phyloP scores from a whole-genome alignment of 2,797 vertebrate genomes.

The Hemibagrus guttatus region DNA sequence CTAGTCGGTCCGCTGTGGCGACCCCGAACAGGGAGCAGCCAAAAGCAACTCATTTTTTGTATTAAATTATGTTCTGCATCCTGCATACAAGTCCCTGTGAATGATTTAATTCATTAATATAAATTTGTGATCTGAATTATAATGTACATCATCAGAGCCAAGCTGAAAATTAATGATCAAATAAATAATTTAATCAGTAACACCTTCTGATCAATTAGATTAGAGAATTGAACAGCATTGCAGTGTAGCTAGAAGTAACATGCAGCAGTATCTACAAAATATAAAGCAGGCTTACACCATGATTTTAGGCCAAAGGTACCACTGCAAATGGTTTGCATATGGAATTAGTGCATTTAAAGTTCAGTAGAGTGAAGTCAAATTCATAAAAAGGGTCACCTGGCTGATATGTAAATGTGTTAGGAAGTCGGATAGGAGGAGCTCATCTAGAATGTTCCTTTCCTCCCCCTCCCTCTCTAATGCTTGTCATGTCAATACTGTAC shows the following conservation, averaged over 20 bases:
- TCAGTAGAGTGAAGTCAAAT: not conserved
- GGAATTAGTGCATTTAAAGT: not conserved
- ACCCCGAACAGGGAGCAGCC: no score
- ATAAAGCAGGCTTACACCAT: not conserved
- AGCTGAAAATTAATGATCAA: not conserved
- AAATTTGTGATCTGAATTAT: not conserved
- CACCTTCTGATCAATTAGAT: not conserved
- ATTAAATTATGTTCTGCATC: not conserved
- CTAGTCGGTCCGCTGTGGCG: no score
- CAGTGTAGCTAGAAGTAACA: not conserved
- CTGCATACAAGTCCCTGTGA: not conserved
- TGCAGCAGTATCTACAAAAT: not conserved
- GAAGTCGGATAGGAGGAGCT: not conserved
- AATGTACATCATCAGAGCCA: not conserved
- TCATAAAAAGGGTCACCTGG: constrained; percentile 18
- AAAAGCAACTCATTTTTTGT: no score
- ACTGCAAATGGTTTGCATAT: not conserved
- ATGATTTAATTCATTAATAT: not conserved
- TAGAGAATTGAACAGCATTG: not conserved
- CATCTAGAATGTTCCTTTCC: constrained; percentile 1
- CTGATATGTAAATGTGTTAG: constrained; percentile 48
- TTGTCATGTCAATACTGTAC: constrained; percentile 55
- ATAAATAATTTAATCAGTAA: not conserved
- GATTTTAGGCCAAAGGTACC: not conserved
- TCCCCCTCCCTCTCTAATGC: constrained; percentile 60